Conservation (phyloP, 2,797 vertebrate species). For the Siniperca undulata region DNA sequence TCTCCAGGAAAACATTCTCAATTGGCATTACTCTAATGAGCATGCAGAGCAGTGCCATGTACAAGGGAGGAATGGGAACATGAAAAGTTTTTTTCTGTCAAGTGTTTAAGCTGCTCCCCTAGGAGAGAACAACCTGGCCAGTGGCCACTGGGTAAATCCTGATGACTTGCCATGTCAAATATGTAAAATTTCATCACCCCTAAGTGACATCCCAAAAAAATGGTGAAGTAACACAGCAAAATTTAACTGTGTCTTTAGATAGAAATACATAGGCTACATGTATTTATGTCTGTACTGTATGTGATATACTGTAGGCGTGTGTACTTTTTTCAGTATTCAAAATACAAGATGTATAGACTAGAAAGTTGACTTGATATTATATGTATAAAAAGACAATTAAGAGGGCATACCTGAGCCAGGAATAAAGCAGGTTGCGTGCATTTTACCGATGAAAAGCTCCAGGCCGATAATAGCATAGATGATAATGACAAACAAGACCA, state of each 20-base stretch:
- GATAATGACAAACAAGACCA: conserved; percentile 99
- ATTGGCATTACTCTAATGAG: neutral
- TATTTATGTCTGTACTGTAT: neutral
- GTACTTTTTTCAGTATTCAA: neutral
- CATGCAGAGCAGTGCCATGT: neutral
- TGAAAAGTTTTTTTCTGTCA: neutral
- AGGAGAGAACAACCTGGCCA: neutral
- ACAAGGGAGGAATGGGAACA: neutral
- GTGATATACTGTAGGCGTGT: neutral
- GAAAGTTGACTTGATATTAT: neutral
- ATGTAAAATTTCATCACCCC: neutral
- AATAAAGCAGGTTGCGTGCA: conserved; percentile 97
- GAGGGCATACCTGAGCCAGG: conserved; percentile 88
- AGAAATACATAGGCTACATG: neutral
- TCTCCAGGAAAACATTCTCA: neutral
- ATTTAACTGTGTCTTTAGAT: too few relatives aligned
- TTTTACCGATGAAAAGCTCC: conserved; percentile 99
- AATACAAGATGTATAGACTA: neutral
- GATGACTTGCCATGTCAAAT: neutral
- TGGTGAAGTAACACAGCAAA: neutral
- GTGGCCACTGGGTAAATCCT: neutral
- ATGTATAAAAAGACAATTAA: conserved; percentile 7
- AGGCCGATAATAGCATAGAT: conserved; percentile 99
- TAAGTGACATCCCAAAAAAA: neutral
- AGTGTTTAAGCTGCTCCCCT: neutral